These are phyloP conservation scores for Balearica regulorum DNA, from an alignment of 2,797 vertebrate species.

Conservation along the genomic window DNA sequence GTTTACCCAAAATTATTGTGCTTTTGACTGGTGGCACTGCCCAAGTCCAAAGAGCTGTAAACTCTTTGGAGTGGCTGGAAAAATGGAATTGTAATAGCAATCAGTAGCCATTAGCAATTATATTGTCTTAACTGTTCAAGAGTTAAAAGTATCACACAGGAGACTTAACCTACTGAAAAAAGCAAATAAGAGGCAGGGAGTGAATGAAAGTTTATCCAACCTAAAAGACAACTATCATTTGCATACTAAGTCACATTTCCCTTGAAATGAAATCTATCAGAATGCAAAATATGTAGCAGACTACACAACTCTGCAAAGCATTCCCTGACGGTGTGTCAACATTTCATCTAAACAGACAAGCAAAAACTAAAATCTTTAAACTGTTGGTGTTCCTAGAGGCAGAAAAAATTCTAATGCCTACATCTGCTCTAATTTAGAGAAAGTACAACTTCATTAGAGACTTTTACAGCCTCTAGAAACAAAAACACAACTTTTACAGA, in stretches of 20 bases:
- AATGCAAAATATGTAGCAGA: background rate
- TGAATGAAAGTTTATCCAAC: background rate
- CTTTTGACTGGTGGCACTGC: background rate
- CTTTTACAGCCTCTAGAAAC: background rate
- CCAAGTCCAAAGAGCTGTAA: background rate
- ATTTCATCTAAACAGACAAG: background rate
- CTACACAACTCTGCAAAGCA: background rate
- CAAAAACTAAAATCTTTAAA: background rate
- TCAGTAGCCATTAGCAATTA: background rate
- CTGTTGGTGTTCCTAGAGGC: background rate
- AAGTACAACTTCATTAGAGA: background rate
- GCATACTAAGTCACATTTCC: background rate
- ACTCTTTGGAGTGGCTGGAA: background rate
- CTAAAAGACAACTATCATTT: background rate
- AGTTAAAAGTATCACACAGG: background rate
- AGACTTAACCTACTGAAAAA: background rate
- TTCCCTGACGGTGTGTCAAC: background rate
- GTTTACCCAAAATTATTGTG: background rate
- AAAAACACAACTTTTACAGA: background rate
- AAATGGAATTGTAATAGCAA: background rate
- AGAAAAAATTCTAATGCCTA: background rate
- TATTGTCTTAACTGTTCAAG: background rate
- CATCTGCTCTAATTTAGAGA: background rate
- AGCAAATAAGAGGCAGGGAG: background rate
- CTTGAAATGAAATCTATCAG: background rate